Evolutionary conservation across 1,140 invertebrate genomes (phyloP).

Genomic region (Monomorium pharaonis): DNA sequence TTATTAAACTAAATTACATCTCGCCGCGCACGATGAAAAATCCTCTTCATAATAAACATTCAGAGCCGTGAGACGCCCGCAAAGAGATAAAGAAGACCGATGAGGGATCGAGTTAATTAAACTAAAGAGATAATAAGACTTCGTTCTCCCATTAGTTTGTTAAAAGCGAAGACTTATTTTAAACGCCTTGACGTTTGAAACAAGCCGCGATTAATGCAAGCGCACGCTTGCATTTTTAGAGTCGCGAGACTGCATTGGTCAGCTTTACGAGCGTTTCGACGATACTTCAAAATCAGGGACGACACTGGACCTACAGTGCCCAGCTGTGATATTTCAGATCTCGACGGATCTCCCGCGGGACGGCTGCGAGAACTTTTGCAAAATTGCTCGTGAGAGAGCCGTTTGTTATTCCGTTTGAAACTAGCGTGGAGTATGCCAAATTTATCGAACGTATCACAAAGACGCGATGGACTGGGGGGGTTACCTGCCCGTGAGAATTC

Average conservation of each 20-base stretch:
- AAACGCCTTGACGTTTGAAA: neutral
- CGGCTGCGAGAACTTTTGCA: slow-evolving; percentile 51
- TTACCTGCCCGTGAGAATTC: slow-evolving; percentile 42
- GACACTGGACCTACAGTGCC: slow-evolving; percentile 13
- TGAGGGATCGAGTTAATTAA: slow-evolving; percentile 31
- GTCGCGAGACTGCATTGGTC: neutral
- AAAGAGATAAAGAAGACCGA: neutral
- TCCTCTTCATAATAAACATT: neutral
- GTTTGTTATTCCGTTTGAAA: slow-evolving; percentile 20
- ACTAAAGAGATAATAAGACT: slow-evolving; percentile 17
- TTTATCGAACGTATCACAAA: slow-evolving; percentile 43
- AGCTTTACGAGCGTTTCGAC: slow-evolving; percentile 17
- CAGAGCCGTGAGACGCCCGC: neutral
- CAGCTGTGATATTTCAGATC: slow-evolving; percentile 10
- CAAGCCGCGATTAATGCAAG: neutral
- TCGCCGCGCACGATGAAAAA: neutral
- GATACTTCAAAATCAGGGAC: slow-evolving; percentile 28
- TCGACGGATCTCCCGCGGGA: neutral
- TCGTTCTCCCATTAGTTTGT: neutral
- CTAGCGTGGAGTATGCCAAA: neutral
- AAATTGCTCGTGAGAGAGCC: slow-evolving; percentile 36
- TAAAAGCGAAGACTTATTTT: neutral
- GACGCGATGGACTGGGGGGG: neutral
- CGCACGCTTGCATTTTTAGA: neutral
- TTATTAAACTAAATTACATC: slow-evolving; percentile 15